These are phyloP conservation scores for Ophion ventricosus DNA, from an alignment of 2,888 invertebrate species.

Conservation along the genomic window DNA sequence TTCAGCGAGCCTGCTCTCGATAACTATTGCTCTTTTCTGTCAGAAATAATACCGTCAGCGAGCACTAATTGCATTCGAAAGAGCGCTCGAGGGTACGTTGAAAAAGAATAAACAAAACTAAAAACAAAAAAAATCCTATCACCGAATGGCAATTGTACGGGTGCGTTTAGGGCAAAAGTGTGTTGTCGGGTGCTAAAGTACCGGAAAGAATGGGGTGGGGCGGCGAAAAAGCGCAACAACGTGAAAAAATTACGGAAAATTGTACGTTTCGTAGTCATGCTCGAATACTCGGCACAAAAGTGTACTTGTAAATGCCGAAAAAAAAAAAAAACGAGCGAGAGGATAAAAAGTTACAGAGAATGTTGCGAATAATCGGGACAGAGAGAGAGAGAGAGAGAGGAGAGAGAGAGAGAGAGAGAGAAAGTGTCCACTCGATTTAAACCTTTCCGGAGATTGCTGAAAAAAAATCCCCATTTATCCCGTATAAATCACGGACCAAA, in stretches of 20 bases:
- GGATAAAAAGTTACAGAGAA: conserved; percentile 10
- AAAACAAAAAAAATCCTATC: no score
- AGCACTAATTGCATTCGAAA: no score
- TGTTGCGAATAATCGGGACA: conserved; percentile 20
- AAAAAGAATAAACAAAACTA: no score
- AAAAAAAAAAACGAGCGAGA: background rate
- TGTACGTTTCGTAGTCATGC: background rate
- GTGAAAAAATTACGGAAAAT: background rate
- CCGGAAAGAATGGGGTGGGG: background rate
- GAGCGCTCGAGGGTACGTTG: no score
- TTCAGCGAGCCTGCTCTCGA: no score
- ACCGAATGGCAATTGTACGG: no score
- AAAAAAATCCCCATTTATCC: conserved; percentile 21
- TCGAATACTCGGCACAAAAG: conserved; percentile 6
- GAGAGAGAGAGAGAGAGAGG: no score
- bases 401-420: conserved; percentile 68
- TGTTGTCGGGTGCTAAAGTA: background rate
- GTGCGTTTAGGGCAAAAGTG: background rate
- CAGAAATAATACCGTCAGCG: no score
- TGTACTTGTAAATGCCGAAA: background rate
- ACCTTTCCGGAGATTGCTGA: conserved; percentile 68
- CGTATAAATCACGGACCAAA: no score
- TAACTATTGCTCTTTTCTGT: no score
- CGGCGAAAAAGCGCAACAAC: background rate
- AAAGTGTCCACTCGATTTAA: conserved; percentile 71